Conservation (phyloP, 2,888 invertebrate species). For the Dicranocentrus wangi region DNA sequence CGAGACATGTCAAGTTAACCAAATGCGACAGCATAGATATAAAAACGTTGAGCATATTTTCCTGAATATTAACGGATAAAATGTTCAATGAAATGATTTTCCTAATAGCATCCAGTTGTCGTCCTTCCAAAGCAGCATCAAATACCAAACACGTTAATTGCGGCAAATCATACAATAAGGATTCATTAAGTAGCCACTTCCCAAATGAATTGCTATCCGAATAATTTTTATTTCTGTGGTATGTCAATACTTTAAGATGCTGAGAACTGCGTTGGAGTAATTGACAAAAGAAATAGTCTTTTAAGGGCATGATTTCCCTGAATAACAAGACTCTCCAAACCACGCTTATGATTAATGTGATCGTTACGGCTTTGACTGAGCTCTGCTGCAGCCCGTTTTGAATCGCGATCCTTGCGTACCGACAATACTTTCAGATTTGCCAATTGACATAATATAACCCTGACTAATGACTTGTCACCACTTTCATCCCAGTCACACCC, state of each 20-base stretch:
- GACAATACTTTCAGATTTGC: no score
- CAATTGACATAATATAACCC: neutral
- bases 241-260: conserved; percentile 25
- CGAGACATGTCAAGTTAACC: neutral
- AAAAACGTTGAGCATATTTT: neutral
- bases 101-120: neutral
- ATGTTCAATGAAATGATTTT: neutral
- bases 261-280: neutral
- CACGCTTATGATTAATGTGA: neutral
- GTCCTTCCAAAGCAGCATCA: neutral
- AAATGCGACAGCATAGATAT: neutral
- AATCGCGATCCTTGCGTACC: no score
- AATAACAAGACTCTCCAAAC: neutral
- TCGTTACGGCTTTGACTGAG: neutral
- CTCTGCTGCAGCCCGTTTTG: neutral
- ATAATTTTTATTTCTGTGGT: conserved; percentile 35
- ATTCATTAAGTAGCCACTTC: conserved; percentile 56
- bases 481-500: neutral
- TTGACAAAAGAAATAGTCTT: neutral
- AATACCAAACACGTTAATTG: conserved; percentile 41
- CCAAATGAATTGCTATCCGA: conserved; percentile 58
- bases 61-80: neutral
- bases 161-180: conserved; percentile 36
- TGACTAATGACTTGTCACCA: no score
- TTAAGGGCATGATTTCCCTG: neutral